A percentile compares a stretch with the other conserved stretches of the same genome.
These are phyloP conservation scores for Nematostella vectensis DNA, from an alignment of 92 coral and sea anemone species.

Conservation along the genomic window DNA sequence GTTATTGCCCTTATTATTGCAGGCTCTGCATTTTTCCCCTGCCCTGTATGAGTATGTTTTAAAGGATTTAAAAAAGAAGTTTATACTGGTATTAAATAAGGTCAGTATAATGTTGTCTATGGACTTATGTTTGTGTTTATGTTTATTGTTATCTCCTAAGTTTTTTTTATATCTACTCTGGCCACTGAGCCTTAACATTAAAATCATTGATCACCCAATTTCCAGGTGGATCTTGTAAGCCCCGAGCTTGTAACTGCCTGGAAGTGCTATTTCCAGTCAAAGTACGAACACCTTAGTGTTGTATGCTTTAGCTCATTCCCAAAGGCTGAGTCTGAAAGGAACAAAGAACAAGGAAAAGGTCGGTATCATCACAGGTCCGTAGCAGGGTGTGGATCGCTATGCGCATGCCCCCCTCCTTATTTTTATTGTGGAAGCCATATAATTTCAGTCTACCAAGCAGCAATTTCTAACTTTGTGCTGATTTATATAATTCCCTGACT, in stretches of 20 bases:
- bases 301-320: conserved; percentile 93
- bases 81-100: conserved; percentile 82
- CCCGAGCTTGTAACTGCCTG: conserved; percentile 91
- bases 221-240: conserved; percentile 77
- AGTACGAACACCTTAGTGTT: conserved; percentile 57
- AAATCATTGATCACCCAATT: no score
- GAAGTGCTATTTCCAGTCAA: conserved; percentile 74
- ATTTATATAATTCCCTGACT: no score
- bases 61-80: conserved; percentile 65
- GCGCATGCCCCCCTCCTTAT: background rate
- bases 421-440: background rate
- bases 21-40: conserved; percentile 94
- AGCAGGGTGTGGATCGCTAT: no score
- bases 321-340: conserved; percentile 76
- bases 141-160: no score
- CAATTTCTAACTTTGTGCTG: no score
- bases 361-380: no score
- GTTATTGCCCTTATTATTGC: background rate
- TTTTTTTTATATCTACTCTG: no score
- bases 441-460: no score
- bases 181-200: no score
- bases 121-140: no score
- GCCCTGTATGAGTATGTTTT: conserved; percentile 75
- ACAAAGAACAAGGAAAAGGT: conserved; percentile 73
- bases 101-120: no score